These are phyloP conservation scores for Acrossocheilus fasciatus DNA, from an alignment of 2,797 vertebrate species.

Conservation along the genomic window DNA sequence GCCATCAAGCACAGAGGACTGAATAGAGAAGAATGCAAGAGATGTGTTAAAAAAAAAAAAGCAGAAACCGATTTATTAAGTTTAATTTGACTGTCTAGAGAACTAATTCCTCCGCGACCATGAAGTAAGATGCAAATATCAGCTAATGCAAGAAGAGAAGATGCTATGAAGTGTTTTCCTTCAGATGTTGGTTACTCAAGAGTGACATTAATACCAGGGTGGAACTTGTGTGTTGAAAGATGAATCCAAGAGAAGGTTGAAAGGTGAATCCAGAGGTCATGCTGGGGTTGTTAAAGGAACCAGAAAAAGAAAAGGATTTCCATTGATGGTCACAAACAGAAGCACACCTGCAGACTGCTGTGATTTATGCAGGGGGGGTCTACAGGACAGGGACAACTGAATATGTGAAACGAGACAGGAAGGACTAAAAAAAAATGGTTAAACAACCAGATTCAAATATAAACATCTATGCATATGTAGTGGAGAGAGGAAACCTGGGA, in stretches of 20 bases:
- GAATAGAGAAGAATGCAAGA: slow-evolving; percentile 71
- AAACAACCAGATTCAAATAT: background rate
- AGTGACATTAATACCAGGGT: slow-evolving; percentile 50
- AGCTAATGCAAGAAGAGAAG: background rate
- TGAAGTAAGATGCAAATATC: background rate
- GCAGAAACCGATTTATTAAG: background rate
- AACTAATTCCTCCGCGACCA: background rate
- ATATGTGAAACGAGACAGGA: background rate
- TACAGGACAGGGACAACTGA: background rate
- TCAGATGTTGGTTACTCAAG: slow-evolving; percentile 47
- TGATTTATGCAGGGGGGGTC: slow-evolving; percentile 43
- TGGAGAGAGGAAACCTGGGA: background rate
- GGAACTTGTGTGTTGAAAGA: slow-evolving; percentile 55
- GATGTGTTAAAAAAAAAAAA: slow-evolving; percentile 58
- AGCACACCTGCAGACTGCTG: slow-evolving; percentile 42
- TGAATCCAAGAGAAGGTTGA: slow-evolving; percentile 51
- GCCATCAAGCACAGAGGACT: slow-evolving; percentile 50
- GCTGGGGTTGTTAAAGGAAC: slow-evolving; percentile 40
- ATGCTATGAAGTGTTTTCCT: slow-evolving; percentile 49
- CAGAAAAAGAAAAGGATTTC: slow-evolving; percentile 29
- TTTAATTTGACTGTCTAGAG: background rate
- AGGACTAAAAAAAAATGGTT: background rate
- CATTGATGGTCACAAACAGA: slow-evolving; percentile 1
- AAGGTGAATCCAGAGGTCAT: slow-evolving; percentile 59
- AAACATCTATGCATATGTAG: background rate